Evolutionary conservation across 2,888 invertebrate species (phyloP).

Genomic region (Erebia palarica): DNA sequence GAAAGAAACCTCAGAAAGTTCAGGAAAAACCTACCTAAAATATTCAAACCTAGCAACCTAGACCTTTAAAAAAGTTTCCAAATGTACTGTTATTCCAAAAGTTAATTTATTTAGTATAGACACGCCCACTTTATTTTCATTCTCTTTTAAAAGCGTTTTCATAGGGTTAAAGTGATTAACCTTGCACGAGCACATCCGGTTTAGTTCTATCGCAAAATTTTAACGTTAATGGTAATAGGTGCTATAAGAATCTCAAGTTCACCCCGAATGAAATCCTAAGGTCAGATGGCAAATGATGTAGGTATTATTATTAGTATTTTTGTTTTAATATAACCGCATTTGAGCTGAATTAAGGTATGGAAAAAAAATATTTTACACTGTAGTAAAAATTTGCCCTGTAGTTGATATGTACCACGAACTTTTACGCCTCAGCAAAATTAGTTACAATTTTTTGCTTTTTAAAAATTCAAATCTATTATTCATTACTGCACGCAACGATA

Average conservation of each 20-base stretch:
- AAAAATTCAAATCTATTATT: too few relatives aligned
- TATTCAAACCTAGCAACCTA: not conserved
- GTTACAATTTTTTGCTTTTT: too few relatives aligned
- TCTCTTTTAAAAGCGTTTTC: not conserved
- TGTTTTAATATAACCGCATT: not conserved
- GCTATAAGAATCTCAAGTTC: constrained; percentile 11
- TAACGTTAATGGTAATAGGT: constrained; percentile 6
- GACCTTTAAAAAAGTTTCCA: not conserved
- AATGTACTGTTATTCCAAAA: not conserved
- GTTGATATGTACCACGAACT: too few relatives aligned
- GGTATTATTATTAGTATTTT: constrained; percentile 5
- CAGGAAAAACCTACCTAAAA: not conserved
- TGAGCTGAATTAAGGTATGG: not conserved
- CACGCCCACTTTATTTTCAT: not conserved
- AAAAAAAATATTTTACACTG: not conserved
- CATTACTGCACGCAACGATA: too few relatives aligned
- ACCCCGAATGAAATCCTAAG: constrained; percentile 21
- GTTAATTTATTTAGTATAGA: not conserved
- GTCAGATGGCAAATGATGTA: constrained; percentile 16
- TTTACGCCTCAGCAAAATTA: too few relatives aligned
- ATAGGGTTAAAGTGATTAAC: constrained; percentile 2
- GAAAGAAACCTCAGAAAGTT: too few relatives aligned
- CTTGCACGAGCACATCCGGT: not conserved
- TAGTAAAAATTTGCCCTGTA: too few relatives aligned
- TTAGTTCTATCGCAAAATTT: not conserved